phyloP scores from a whole-genome alignment of 2,113 vertebrate species.

The Silurus glanis region DNA sequence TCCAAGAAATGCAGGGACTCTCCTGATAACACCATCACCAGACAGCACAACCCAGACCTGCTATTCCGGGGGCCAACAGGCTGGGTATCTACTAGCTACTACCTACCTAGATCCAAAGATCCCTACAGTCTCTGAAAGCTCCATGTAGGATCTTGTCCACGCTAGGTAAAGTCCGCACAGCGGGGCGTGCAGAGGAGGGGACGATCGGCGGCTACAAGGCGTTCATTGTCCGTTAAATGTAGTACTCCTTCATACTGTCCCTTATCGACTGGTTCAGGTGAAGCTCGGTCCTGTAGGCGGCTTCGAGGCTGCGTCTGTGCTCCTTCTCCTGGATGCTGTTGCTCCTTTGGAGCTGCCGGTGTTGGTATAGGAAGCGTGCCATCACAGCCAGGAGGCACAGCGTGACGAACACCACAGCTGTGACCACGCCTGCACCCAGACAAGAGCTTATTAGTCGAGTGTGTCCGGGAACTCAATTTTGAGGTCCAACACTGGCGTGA shows the following conservation, averaged over 20 bases:
- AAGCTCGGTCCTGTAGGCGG: slow-evolving; percentile 86
- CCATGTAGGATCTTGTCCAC: slow-evolving; percentile 28
- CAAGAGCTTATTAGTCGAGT: background rate
- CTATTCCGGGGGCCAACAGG: slow-evolving; percentile 41
- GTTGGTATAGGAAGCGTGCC: slow-evolving; percentile 87
- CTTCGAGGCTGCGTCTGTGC: slow-evolving; percentile 79
- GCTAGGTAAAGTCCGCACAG: slow-evolving; percentile 29
- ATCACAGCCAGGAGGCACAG: slow-evolving; percentile 85
- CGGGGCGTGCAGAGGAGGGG: slow-evolving; percentile 31
- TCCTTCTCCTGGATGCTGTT: slow-evolving; percentile 79
- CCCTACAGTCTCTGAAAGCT: slow-evolving; percentile 23
- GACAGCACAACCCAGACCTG: slow-evolving; percentile 39
- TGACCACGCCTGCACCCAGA: slow-evolving; percentile 74
- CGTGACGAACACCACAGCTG: slow-evolving; percentile 79
- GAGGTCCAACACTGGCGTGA: background rate
- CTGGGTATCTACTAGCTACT: slow-evolving; percentile 54
- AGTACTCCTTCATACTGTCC: slow-evolving; percentile 94
- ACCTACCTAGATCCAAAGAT: slow-evolving; percentile 53
- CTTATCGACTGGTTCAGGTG: slow-evolving; percentile 88
- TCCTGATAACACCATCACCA: slow-evolving; percentile 41
- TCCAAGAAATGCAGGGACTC: slow-evolving; percentile 25
- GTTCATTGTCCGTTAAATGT: slow-evolving; percentile 80
- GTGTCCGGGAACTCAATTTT: background rate
- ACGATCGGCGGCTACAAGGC: slow-evolving; percentile 67
- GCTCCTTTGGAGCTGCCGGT: slow-evolving; percentile 80